These are phyloP conservation scores for Drosophila subpulchrella DNA, from an alignment of 1,140 invertebrate genomes.

Conservation along the genomic window DNA sequence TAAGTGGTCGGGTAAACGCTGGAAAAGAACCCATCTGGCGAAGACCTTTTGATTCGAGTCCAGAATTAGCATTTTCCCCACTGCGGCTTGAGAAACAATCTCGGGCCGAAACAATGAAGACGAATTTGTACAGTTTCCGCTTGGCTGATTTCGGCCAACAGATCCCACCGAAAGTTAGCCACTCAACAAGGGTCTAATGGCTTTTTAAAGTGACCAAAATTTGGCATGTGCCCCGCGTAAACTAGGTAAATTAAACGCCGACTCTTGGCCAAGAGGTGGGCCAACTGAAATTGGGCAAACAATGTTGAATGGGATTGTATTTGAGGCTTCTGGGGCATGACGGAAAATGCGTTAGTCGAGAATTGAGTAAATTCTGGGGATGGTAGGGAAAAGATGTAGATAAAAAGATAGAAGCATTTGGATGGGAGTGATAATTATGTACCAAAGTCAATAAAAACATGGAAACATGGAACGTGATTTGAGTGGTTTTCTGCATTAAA, in stretches of 20 bases:
- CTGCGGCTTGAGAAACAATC: slow-evolving; percentile 30
- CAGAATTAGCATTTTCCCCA: slow-evolving; percentile 59
- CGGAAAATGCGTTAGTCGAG: slow-evolving; percentile 20
- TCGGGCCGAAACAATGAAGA: slow-evolving; percentile 48
- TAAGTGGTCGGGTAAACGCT: slow-evolving; percentile 59
- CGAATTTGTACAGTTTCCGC: slow-evolving; percentile 62
- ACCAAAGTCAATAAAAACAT: neutral
- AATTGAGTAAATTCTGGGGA: slow-evolving; percentile 8
- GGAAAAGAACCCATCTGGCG: slow-evolving; percentile 40
- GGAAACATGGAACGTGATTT: neutral
- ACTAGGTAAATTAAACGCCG: slow-evolving; percentile 40
- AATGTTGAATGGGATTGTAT: neutral
- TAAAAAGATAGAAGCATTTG: neutral
- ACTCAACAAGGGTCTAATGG: slow-evolving; percentile 59
- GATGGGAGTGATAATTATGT: slow-evolving; percentile 7
- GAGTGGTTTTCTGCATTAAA: too few relatives aligned
- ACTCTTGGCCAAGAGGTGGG: slow-evolving; percentile 35
- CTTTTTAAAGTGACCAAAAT: slow-evolving; percentile 76
- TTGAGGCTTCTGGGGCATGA: slow-evolving; percentile 11
- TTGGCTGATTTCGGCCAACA: slow-evolving; percentile 44
- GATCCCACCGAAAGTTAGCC: neutral
- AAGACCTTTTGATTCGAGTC: slow-evolving; percentile 55
- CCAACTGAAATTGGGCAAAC: slow-evolving; percentile 14
- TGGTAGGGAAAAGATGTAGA: slow-evolving; percentile 1
- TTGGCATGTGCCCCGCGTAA: slow-evolving; percentile 59